These are phyloP conservation scores for Talpa occidentalis DNA, from an alignment of 2,113 vertebrate species.

Conservation along the genomic window DNA sequence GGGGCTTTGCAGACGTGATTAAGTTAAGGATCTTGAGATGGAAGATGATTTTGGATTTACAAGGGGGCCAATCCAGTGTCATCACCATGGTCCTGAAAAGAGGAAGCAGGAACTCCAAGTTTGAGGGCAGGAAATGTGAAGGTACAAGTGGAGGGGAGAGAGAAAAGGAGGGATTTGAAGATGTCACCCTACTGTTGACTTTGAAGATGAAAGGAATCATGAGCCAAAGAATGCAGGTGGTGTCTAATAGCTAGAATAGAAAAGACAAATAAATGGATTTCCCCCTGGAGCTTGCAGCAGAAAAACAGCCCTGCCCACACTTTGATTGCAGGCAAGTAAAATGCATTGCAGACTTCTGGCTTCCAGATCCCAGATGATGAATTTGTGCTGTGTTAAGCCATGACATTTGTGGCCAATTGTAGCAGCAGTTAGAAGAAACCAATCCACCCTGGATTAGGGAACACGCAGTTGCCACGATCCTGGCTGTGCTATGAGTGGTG, in stretches of 20 bases:
- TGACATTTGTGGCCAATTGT: neutral
- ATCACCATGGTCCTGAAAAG: neutral
- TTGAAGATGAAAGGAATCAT: neutral
- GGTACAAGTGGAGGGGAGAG: neutral
- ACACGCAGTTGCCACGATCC: neutral
- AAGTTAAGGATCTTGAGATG: neutral
- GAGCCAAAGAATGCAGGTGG: neutral
- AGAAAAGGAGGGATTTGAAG: neutral
- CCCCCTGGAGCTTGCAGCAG: neutral
- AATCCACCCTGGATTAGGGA: neutral
- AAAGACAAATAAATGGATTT: neutral
- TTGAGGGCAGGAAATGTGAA: neutral
- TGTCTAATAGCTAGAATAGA: neutral
- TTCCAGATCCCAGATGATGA: neutral
- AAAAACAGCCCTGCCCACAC: neutral
- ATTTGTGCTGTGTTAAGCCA: neutral
- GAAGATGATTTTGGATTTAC: neutral
- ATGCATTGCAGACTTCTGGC: neutral
- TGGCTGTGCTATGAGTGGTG: neutral
- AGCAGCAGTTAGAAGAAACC: neutral
- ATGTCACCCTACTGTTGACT: neutral
- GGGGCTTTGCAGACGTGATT: neutral
- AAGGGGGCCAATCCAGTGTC: rapidly evolving
- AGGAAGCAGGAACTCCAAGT: neutral
- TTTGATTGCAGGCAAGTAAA: neutral